phyloP scores from a whole-genome alignment of 2,113 vertebrate genomes.

The Azemiops feae region DNA sequence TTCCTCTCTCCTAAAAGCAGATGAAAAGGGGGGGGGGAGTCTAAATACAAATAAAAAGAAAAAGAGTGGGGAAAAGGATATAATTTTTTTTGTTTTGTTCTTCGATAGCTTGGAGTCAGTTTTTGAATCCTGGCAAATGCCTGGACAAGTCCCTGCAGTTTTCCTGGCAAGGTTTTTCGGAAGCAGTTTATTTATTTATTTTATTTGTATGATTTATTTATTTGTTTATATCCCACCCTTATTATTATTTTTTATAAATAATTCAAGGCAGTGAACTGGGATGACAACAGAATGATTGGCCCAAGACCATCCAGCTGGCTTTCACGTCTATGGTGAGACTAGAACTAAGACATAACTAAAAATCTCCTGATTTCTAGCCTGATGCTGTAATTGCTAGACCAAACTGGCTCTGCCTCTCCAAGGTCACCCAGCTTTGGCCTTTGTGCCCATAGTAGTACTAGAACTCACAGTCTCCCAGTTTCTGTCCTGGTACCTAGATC shows the following conservation, averaged over 20 bases:
- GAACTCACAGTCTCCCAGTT: not conserved
- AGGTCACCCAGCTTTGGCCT: not conserved
- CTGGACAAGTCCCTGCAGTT: not conserved
- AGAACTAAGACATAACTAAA: not conserved
- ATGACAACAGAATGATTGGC: not conserved
- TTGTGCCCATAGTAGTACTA: not conserved
- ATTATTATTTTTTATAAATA: not conserved
- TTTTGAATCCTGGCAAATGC: not conserved
- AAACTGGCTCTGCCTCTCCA: not conserved
- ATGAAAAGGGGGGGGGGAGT: not conserved
- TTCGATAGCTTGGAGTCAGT: not conserved
- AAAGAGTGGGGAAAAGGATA: not conserved
- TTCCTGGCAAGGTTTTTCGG: not conserved
- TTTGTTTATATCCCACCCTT: not conserved
- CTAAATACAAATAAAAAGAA: not conserved
- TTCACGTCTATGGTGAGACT: not conserved
- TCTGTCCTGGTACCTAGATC: not conserved
- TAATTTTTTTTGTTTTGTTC: not conserved
- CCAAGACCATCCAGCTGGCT: not conserved
- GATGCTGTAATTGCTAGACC: not conserved
- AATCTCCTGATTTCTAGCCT: not conserved
- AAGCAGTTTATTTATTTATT: not conserved
- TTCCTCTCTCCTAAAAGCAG: not conserved
- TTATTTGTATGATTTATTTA: not conserved
- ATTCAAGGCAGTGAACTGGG: not conserved